Base-by-base conservation (phyloP, 2,113 vertebrate genomes). In the Seriola dumerili region DNA sequence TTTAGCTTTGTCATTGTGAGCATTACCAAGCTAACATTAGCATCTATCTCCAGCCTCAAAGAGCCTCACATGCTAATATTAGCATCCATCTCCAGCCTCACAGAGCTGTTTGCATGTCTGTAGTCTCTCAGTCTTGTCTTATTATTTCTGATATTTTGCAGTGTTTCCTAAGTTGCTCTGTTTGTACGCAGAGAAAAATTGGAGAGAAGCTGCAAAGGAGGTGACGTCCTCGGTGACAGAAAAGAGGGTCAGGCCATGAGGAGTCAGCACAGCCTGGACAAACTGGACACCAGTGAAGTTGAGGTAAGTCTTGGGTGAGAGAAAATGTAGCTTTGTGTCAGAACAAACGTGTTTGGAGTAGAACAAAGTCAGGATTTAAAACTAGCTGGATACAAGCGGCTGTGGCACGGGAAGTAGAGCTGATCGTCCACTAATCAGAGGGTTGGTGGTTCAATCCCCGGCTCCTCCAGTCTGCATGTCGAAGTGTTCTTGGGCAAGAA, bases 291-390 rank as follows among this genome's bases (percentile, higher is more conserved):
- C 36, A 54, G 16, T 0, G 55, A 54, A 17, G 52, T 78, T 21
- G 44, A 68, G 75, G 76, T 84, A 36, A 55, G 75, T 57, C 17
- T 55, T 21, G 6, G n/a, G 4, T 48, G 46, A 14, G 48, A 50
- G 48, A 46, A 52, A 8, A 52, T 52, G 40, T 42, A 2, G 8
- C 8, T 42, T 42, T 42, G 34, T 36, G 34, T 36, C 34, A 36
- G 34, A 36, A 3, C 34, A 36, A 6, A 36, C 6, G 34, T 36
- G 6, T 6, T 36, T 6, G 6, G 34, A 36, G 34, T 36, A 36
- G 34, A 5, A 36, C 6, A 5, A 36, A 36, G 34, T 36, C 34
- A 5, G 34, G 4, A 36, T 36, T 36, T 36, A 6, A 36, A 5
- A 36, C 34, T 10, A 42, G 40, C 2, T 42, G 1, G 40, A 42